Evolutionary conservation across 1,140 invertebrate species (phyloP).

Genomic region (Calephelis virginiensis): DNA sequence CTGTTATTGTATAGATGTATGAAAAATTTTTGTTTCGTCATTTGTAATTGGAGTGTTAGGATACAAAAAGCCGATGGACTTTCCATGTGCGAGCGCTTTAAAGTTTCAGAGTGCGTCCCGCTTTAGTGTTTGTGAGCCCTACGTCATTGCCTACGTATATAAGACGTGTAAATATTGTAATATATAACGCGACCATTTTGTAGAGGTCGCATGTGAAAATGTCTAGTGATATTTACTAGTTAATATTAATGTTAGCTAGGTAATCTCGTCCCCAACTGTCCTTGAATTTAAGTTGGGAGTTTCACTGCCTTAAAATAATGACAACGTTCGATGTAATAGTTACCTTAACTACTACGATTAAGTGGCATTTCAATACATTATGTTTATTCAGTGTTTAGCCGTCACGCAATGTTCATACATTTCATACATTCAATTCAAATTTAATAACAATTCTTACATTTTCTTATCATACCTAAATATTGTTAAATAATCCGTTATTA

Average conservation of each 20-base stretch:
- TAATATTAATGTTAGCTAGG: conserved; percentile 76
- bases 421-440: background rate
- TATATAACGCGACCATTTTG: conserved; percentile 66
- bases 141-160: conserved; percentile 58
- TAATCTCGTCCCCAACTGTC: conserved; percentile 76
- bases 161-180: conserved; percentile 77
- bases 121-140: conserved; percentile 59
- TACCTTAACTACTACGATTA: conserved; percentile 71
- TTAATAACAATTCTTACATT: background rate
- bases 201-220: conserved; percentile 74
- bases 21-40: conserved; percentile 58
- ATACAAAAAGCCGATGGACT: conserved; percentile 72
- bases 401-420: conserved; percentile 20
- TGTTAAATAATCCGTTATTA: too few relatives aligned
- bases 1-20: conserved; percentile 72
- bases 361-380: conserved; percentile 65
- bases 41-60: conserved; percentile 67
- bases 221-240: conserved; percentile 75
- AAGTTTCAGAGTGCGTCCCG: conserved; percentile 55
- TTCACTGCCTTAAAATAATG: conserved; percentile 77
- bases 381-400: conserved; percentile 52
- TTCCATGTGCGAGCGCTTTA: conserved; percentile 67
- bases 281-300: conserved; percentile 75
- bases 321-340: conserved; percentile 67
- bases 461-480: background rate